These are phyloP conservation scores for Cybosia mesomella DNA, from an alignment of 2,888 invertebrate species.

Conservation along the genomic window DNA sequence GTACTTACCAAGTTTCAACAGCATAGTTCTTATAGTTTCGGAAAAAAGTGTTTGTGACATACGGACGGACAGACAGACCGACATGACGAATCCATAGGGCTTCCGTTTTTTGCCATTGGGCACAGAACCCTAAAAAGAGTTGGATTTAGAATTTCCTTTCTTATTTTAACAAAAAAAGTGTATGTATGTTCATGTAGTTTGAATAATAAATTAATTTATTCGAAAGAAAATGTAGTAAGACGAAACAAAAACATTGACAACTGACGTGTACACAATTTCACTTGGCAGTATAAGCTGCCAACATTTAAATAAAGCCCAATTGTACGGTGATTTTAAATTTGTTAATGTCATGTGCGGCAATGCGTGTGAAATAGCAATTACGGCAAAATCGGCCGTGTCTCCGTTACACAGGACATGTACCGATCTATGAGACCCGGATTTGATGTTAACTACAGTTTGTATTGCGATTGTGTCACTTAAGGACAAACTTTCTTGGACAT, in stretches of 20 bases:
- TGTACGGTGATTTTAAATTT: slow-evolving; percentile 45
- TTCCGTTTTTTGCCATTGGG: too few species aligned
- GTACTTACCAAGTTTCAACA: too few species aligned
- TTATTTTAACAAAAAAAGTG: too few species aligned
- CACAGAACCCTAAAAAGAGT: too few species aligned
- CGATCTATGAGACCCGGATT: slow-evolving; percentile 44
- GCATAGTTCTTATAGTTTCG: too few species aligned
- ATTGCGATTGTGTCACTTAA: slow-evolving; percentile 42
- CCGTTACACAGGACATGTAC: slow-evolving; percentile 26
- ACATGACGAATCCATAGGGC: too few species aligned
- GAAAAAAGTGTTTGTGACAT: too few species aligned
- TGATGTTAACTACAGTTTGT: slow-evolving; percentile 37
- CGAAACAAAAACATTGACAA: background rate
- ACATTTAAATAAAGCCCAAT: slow-evolving; percentile 32
- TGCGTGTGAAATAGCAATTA: slow-evolving; percentile 51
- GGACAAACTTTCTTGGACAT: slow-evolving; percentile 49
- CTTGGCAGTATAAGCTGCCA: slow-evolving; percentile 28
- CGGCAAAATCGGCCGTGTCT: slow-evolving; percentile 32
- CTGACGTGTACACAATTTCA: slow-evolving; percentile 9
- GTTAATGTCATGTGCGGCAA: slow-evolving; percentile 46
- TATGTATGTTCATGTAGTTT: background rate
- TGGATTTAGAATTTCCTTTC: background rate
- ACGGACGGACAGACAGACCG: too few species aligned
- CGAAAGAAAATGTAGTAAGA: background rate
- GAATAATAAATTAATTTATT: background rate